phyloP scores from a whole-genome alignment of 2,113 vertebrate species.

The Hipposideros armiger region DNA sequence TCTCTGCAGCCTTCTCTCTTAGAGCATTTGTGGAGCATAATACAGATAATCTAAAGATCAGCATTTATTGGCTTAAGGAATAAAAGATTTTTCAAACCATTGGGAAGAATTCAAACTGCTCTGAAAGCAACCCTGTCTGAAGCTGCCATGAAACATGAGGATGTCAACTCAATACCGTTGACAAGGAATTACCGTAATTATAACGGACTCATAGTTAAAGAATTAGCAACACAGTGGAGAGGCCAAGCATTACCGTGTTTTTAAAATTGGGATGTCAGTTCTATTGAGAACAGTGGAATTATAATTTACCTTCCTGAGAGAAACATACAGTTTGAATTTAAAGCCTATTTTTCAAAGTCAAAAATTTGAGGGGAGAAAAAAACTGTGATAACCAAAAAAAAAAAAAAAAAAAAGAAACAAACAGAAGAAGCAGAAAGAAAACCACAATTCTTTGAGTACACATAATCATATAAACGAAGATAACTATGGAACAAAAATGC shows the following conservation, averaged over 20 bases:
- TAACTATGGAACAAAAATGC: not conserved
- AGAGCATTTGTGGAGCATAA: not conserved
- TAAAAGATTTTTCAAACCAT: not conserved
- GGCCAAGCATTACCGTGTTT: not conserved
- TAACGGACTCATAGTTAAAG: not conserved
- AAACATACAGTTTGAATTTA: not conserved
- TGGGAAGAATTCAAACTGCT: not conserved
- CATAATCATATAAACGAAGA: not conserved
- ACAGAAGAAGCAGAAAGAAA: not conserved
- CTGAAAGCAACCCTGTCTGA: not conserved
- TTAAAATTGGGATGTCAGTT: not conserved
- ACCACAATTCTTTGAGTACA: not conserved
- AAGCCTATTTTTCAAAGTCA: constrained; percentile 39
- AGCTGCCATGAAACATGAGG: not conserved
- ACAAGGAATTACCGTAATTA: not conserved
- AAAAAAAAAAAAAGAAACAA: not conserved
- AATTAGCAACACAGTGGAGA: not conserved
- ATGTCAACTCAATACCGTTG: not conserved
- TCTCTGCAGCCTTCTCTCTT: not conserved
- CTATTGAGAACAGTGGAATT: not conserved
- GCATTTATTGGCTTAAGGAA: not conserved
- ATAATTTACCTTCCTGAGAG: not conserved
- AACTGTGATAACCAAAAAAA: not conserved
- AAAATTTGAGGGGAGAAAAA: not conserved
- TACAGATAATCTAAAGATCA: not conserved